Evolutionary conservation across 1,140 invertebrate genomes (phyloP).

Genomic region (Apis laboriosa): DNA sequence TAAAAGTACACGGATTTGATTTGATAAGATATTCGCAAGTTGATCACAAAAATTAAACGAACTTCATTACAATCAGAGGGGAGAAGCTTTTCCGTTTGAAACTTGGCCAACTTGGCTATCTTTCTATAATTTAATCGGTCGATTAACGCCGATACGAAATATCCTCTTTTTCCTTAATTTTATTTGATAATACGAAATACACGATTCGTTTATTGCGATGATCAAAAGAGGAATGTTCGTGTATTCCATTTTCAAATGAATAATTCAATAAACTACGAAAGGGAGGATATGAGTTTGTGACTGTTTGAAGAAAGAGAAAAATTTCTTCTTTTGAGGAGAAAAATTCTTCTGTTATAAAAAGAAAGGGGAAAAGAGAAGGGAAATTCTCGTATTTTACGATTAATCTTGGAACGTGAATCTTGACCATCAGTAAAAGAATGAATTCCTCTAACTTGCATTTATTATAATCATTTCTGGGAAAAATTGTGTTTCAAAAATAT

Average conservation of each 20-base stretch:
- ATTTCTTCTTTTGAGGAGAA: too few species aligned
- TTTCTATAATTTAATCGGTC: neutral
- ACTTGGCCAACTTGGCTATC: too few species aligned
- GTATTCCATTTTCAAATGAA: neutral
- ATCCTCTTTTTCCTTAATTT: neutral
- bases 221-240: neutral
- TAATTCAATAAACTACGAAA: neutral
- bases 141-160: conserved; percentile 1
- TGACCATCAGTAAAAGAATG: too few species aligned
- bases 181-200: neutral
- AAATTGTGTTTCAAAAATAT: too few species aligned
- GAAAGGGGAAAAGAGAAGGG: too few species aligned
- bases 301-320: neutral
- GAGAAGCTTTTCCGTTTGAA: neutral
- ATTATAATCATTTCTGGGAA: too few species aligned
- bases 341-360: neutral
- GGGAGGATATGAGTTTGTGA: neutral
- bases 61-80: neutral
- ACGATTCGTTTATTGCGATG: neutral
- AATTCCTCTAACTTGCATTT: too few species aligned
- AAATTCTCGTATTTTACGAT: too few species aligned
- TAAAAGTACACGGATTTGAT: neutral
- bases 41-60: neutral
- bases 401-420: too few species aligned
- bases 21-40: neutral